Percentiles rank a stretch among this genome's conserved stretches.
Conservation (phyloP, 2,797 vertebrate genomes). For the Arnoldichthys spilopterus region DNA sequence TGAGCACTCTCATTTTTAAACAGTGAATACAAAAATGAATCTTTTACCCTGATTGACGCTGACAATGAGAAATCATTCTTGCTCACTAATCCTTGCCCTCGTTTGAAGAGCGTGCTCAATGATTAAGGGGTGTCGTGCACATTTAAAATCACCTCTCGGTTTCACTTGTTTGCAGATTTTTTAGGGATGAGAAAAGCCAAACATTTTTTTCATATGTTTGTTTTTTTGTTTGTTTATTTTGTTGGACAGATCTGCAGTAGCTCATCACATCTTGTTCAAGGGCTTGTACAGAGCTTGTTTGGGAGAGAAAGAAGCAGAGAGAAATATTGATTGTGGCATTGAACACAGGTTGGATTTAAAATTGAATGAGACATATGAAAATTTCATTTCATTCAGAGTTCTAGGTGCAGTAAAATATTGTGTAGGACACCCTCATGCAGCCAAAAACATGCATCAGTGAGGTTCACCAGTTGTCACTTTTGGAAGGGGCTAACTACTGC, state of each 20-base stretch:
- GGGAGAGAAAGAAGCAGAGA: background rate
- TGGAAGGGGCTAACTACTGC: too few relatives aligned
- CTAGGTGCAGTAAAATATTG: background rate
- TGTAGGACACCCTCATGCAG: too few relatives aligned
- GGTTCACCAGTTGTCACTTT: too few relatives aligned
- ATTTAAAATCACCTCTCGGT: background rate
- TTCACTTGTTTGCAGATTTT: background rate
- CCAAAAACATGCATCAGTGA: too few relatives aligned
- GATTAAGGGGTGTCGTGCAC: background rate
- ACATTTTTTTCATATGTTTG: background rate
- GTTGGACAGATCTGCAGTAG: background rate
- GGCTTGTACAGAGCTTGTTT: background rate
- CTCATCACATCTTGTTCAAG: background rate
- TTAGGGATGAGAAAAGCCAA: background rate
- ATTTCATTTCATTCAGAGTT: constrained; percentile 17
- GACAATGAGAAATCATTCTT: too few relatives aligned
- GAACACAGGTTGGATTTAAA: constrained; percentile 16
- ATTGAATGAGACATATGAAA: constrained; percentile 22
- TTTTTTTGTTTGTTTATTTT: background rate
- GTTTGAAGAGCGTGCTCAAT: background rate
- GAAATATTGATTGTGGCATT: constrained; percentile 32
- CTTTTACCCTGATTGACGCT: background rate
- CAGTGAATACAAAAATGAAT: too few relatives aligned
- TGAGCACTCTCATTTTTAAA: too few relatives aligned
- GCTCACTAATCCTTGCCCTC: too few relatives aligned